These are phyloP conservation scores for Bombus breviceps DNA, from an alignment of 1,140 invertebrate genomes.

Conservation along the genomic window DNA sequence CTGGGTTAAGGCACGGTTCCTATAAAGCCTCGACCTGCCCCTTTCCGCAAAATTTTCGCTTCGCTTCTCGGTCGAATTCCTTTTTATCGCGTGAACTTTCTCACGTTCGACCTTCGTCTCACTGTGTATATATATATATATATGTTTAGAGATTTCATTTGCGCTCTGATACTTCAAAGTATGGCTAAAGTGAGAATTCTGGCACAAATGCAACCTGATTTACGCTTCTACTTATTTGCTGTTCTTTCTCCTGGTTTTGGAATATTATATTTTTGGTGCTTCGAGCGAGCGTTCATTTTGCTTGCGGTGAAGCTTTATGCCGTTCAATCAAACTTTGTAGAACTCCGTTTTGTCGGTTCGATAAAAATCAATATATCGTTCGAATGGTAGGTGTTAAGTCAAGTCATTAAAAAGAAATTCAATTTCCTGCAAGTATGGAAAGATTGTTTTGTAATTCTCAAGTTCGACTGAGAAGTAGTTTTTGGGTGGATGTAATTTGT, in stretches of 20 bases:
- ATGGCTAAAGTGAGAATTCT: neutral
- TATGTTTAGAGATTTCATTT: neutral
- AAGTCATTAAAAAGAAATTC: no score
- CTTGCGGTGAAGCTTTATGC: neutral
- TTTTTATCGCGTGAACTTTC: constrained; percentile 25
- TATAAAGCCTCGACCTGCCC: constrained; percentile 12
- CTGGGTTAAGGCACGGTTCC: constrained; percentile 13
- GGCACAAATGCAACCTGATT: neutral
- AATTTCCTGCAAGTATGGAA: no score
- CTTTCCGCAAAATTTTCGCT: constrained; percentile 36
- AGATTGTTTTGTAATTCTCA: no score
- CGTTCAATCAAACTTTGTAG: neutral
- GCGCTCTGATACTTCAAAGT: neutral
- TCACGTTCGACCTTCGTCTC: neutral
- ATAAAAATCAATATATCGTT: neutral
- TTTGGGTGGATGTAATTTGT: no score
- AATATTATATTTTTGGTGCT: neutral
- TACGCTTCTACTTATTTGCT: neutral
- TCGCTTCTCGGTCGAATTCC: neutral
- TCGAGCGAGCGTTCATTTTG: neutral
- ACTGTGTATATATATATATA: neutral
- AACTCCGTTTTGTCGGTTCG: neutral
- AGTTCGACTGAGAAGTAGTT: no score
- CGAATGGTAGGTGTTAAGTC: no score
- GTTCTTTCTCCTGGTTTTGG: neutral